Evolutionary conservation across 2,888 invertebrate species (phyloP).

Genomic region (Coleophora deauratella): DNA sequence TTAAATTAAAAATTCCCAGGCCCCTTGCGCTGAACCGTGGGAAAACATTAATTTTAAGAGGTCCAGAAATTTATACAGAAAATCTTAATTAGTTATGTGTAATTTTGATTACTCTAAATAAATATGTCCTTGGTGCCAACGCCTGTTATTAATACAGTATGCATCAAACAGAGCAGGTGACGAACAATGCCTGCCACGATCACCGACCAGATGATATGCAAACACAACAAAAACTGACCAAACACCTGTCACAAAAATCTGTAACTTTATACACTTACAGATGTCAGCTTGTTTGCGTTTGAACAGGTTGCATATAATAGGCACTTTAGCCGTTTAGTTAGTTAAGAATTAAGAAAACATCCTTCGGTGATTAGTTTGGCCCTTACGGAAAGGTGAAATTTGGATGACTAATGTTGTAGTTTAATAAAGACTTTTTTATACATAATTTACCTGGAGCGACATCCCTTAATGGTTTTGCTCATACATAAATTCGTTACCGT

Average conservation of each 20-base stretch:
- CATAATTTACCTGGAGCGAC: constrained; percentile 52
- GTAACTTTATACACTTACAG: constrained; percentile 35
- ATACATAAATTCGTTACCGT: constrained; percentile 64
- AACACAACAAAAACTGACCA: constrained; percentile 33
- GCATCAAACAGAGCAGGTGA: constrained; percentile 36
- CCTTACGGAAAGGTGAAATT: neutral
- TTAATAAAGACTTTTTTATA: constrained; percentile 14
- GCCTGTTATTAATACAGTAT: constrained; percentile 24
- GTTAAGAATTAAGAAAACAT: neutral
- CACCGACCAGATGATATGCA: constrained; percentile 50
- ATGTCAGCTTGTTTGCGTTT: constrained; percentile 27
- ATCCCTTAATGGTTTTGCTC: constrained; percentile 60
- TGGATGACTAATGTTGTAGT: too few relatives aligned
- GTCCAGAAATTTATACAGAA: too few relatives aligned
- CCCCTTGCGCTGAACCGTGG: too few relatives aligned
- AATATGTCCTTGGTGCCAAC: constrained; percentile 14
- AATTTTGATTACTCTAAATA: too few relatives aligned
- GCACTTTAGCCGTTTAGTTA: constrained; percentile 1
- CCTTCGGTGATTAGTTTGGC: too few relatives aligned
- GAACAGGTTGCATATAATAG: constrained; percentile 20
- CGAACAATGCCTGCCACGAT: constrained; percentile 34
- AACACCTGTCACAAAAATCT: constrained; percentile 49
- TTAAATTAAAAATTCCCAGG: too few relatives aligned
- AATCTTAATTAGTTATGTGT: too few relatives aligned
- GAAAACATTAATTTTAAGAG: too few relatives aligned